These are phyloP conservation scores for Hirtodrosophila trivittata DNA, from an alignment of 2,888 invertebrate genomes.

Conservation along the genomic window DNA sequence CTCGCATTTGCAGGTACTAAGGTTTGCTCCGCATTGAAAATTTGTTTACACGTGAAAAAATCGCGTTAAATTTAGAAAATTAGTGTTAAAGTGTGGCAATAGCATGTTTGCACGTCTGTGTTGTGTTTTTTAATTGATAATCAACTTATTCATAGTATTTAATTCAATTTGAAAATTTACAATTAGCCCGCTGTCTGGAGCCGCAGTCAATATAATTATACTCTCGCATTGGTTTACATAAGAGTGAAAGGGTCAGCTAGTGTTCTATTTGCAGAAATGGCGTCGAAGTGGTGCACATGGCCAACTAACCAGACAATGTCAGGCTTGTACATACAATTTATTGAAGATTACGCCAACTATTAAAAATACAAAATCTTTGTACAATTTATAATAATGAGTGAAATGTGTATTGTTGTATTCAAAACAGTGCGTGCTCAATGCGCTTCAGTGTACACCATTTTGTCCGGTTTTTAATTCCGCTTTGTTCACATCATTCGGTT, in stretches of 20 bases:
- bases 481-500: conserved; percentile 66
- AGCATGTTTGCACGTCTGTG: conserved; percentile 16
- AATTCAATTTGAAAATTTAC: conserved; percentile 63
- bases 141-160: conserved; percentile 22
- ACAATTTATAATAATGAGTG: conserved; percentile 13
- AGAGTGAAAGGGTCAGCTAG: conserved; percentile 69
- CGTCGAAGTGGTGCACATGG: conserved; percentile 78
- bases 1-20: conserved; percentile 83
- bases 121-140: conserved; percentile 36
- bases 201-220: conserved; percentile 67
- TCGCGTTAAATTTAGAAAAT: conserved; percentile 25
- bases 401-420: conserved; percentile 11
- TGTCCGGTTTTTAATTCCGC: conserved; percentile 72
- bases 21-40: conserved; percentile 63
- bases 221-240: conserved; percentile 53
- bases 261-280: conserved; percentile 68
- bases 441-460: conserved; percentile 69
- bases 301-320: conserved; percentile 49
- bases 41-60: conserved; percentile 59
- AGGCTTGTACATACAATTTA: conserved; percentile 33
- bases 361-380: background rate
- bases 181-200: conserved; percentile 69
- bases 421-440: conserved; percentile 28
- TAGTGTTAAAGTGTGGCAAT: conserved; percentile 45
- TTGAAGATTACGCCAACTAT: conserved; percentile 15